phyloP scores from a whole-genome alignment of 2,797 vertebrate species.

The Salarias fasciatus region DNA sequence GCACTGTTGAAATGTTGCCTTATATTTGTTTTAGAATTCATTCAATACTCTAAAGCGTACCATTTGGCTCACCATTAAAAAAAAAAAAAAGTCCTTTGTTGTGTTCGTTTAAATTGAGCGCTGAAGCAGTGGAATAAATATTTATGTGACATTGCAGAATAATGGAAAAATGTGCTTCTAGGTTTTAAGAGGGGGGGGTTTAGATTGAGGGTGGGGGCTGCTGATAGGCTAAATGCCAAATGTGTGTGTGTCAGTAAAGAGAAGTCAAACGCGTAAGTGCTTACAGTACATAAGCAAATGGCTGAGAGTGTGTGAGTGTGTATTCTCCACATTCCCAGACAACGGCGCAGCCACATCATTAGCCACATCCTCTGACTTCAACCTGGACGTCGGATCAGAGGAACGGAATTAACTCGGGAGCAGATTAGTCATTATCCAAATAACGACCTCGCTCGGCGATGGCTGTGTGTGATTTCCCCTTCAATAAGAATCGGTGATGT shows the following conservation, averaged over 20 bases:
- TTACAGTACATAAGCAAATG: slow-evolving; percentile 41
- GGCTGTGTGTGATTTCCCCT: slow-evolving; percentile 67
- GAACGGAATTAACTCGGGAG: slow-evolving; percentile 65
- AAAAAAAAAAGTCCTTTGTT: neutral
- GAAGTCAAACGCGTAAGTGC: slow-evolving; percentile 26
- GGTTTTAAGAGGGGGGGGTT: slow-evolving; percentile 2
- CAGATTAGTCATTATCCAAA: slow-evolving; percentile 78
- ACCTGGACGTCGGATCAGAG: slow-evolving; percentile 70
- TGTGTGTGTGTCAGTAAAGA: slow-evolving; percentile 21
- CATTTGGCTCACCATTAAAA: neutral
- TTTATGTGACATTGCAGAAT: neutral
- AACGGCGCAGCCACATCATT: slow-evolving; percentile 67
- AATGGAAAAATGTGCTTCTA: neutral
- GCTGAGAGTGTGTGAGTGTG: slow-evolving; percentile 8
- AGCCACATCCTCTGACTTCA: slow-evolving; percentile 68
- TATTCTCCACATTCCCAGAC: slow-evolving; percentile 48
- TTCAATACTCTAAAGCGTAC: neutral
- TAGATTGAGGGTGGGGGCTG: neutral
- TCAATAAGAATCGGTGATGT: slow-evolving; percentile 76
- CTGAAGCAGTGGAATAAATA: slow-evolving; percentile 2
- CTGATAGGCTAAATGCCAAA: slow-evolving; percentile 24
- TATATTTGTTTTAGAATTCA: neutral
- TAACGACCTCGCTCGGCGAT: slow-evolving; percentile 65
- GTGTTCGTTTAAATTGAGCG: neutral
- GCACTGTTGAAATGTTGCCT: too few species aligned